A percentile compares a stretch with the other conserved stretches of the same genome.
phyloP scores from a whole-genome alignment of 1,140 invertebrate genomes.

The Pogonus chalceus region DNA sequence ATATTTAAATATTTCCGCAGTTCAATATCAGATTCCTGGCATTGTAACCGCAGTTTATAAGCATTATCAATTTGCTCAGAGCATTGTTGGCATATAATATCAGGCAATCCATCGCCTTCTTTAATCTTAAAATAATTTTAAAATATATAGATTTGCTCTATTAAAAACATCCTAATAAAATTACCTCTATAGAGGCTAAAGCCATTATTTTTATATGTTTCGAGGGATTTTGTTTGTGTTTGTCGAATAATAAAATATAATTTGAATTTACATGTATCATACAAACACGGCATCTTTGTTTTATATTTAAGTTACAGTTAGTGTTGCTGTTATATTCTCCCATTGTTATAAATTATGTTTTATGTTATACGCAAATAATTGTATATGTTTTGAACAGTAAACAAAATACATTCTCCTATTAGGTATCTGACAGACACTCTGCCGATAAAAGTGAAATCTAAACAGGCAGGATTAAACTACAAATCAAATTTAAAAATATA shows the following conservation, averaged over 20 bases:
- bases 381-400: no score
- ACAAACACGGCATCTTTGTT: background rate
- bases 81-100: background rate
- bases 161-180: background rate
- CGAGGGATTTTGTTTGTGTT: background rate
- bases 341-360: background rate
- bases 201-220: background rate
- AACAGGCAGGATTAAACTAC: no score
- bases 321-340: background rate
- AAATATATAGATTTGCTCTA: background rate
- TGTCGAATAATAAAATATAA: background rate
- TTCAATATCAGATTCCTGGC: background rate
- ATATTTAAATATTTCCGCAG: background rate
- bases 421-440: no score
- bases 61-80: background rate
- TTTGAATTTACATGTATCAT: background rate
- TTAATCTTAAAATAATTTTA: constrained; percentile 4
- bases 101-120: constrained; percentile 1
- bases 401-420: no score
- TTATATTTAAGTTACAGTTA: background rate
- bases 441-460: no score
- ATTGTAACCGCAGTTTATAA: background rate
- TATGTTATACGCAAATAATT: background rate
- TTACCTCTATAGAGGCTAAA: background rate
- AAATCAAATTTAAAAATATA: no score